Evolutionary conservation across 2,113 vertebrate genomes (phyloP).

Genomic region (Proteles cristata): DNA sequence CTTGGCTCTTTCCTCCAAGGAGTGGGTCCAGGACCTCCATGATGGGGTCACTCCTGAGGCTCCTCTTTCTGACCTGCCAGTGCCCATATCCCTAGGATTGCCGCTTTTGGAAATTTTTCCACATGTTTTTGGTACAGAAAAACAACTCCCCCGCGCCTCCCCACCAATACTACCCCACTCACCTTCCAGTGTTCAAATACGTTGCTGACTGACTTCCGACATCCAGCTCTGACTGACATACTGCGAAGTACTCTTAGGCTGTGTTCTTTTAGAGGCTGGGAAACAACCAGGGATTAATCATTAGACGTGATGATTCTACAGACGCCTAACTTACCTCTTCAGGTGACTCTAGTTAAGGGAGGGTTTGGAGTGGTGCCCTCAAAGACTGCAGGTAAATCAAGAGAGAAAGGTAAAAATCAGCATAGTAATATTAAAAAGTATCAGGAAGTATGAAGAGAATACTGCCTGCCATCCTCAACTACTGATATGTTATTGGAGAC

Average conservation of each 20-base stretch:
- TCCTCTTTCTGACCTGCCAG: not conserved
- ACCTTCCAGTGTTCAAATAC: not conserved
- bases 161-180: not conserved
- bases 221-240: not conserved
- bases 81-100: not conserved
- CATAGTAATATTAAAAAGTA: not conserved
- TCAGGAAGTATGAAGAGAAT: not conserved
- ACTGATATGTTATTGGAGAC: not conserved
- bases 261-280: not conserved
- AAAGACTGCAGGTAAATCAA: not conserved
- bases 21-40: not conserved
- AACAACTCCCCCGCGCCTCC: not conserved
- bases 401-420: not conserved
- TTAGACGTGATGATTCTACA: slow-evolving; percentile 4
- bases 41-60: not conserved
- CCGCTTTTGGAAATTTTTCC: not conserved
- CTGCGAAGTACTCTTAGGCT: not conserved
- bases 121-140: not conserved
- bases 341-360: not conserved
- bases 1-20: not conserved
- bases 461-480: not conserved
- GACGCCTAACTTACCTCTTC: not conserved
- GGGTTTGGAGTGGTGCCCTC: not conserved
- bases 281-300: slow-evolving; percentile 40
- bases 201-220: not conserved